Percentiles rank a stretch among this genome's conserved stretches.
Conservation (phyloP, 2,888 invertebrate genomes). For the Hydriomena furcata region DNA sequence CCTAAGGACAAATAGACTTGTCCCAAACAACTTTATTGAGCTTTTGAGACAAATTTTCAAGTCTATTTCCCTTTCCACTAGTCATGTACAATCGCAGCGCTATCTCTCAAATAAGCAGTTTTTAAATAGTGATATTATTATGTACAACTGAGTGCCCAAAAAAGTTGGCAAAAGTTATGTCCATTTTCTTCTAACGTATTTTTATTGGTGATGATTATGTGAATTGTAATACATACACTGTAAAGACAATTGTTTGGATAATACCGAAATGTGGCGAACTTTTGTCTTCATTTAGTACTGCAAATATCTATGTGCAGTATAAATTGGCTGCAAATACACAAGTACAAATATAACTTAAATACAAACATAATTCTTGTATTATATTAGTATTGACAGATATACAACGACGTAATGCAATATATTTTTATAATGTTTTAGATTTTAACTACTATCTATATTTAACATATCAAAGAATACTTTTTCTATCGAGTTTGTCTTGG, state of each 20-base stretch:
- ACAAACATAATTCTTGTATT: conserved; percentile 26
- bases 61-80: conserved; percentile 61
- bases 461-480: conserved; percentile 63
- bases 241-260: too few relatives aligned
- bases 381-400: conserved; percentile 60
- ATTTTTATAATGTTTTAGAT: conserved; percentile 67
- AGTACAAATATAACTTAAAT: conserved; percentile 29
- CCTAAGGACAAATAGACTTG: conserved; percentile 48
- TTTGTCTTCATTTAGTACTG: conserved; percentile 5
- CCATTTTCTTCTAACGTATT: not conserved
- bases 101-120: conserved; percentile 62
- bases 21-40: conserved; percentile 26
- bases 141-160: not conserved
- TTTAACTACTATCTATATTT: conserved; percentile 32
- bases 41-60: conserved; percentile 29
- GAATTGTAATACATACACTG: too few relatives aligned
- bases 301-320: not conserved
- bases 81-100: conserved; percentile 72
- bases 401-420: conserved; percentile 78
- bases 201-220: too few relatives aligned
- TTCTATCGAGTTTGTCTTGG: conserved; percentile 38
- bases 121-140: conserved; percentile 47
- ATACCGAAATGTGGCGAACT: not conserved
- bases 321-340: conserved; percentile 12
- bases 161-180: conserved; percentile 10